Evolutionary conservation across 2,113 vertebrate species (phyloP).

Genomic region (Gallinago paraguaiae): DNA sequence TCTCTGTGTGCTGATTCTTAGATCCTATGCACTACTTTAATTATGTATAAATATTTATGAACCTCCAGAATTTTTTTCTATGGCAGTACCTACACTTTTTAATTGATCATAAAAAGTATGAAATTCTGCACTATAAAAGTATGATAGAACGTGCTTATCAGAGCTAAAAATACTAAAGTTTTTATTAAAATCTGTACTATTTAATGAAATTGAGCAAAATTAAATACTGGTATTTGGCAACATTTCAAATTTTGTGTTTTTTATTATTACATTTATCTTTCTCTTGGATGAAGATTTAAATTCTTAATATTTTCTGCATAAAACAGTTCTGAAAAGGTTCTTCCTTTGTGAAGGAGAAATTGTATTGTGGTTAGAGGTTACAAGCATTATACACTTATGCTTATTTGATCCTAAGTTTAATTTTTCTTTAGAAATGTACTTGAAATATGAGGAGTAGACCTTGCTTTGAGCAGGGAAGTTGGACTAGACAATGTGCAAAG

Average conservation of each 20-base stretch:
- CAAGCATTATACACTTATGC: not conserved
- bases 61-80: not conserved
- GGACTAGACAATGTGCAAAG: not conserved
- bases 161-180: not conserved
- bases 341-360: not conserved
- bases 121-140: not conserved
- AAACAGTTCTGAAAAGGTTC: not conserved
- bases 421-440: not conserved
- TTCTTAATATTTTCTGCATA: not conserved
- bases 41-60: not conserved
- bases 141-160: not conserved
- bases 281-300: not conserved
- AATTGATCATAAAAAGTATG: not conserved
- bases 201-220: not conserved
- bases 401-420: not conserved
- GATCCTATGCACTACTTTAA: not conserved
- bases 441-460: not conserved
- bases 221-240: not conserved
- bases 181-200: not conserved
- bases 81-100: not conserved
- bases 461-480: not conserved
- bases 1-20: not conserved
- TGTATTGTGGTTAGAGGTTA: not conserved
- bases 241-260: not conserved
- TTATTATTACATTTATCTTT: not conserved